phyloP scores from a whole-genome alignment of 2,113 vertebrate genomes.

The Platanista minor region DNA sequence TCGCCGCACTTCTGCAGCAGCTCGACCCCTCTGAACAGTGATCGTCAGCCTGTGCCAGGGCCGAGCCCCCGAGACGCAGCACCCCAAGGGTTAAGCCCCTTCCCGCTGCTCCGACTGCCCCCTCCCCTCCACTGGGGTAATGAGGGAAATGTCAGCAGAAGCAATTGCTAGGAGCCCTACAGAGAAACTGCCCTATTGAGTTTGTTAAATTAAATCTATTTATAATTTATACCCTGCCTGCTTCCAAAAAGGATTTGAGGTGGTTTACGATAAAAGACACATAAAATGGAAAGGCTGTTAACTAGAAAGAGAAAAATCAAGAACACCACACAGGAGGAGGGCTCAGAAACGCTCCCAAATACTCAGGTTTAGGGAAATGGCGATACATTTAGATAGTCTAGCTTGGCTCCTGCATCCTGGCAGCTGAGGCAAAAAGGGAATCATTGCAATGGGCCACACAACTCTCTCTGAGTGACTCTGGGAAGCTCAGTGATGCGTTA shows the following conservation, averaged over 20 bases:
- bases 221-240: slow-evolving; percentile 67
- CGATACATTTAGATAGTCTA: accelerated
- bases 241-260: slow-evolving; percentile 61
- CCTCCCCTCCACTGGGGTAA: background rate
- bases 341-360: background rate
- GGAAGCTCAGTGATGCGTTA: accelerated
- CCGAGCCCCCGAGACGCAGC: accelerated
- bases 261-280: slow-evolving; percentile 39
- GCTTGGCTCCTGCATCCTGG: background rate
- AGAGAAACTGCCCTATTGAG: slow-evolving; percentile 62
- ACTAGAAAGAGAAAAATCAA: slow-evolving; percentile 8
- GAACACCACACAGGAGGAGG: accelerated
- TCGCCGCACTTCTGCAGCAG: background rate
- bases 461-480: accelerated
- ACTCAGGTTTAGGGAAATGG: background rate
- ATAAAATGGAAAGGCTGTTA: background rate
- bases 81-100: background rate
- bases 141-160: slow-evolving; percentile 28
- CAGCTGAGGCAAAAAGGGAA: background rate
- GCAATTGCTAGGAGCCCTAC: background rate
- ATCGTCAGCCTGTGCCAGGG: accelerated
- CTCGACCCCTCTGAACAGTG: accelerated
- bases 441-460: accelerated
- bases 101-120: background rate
- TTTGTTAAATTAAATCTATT: slow-evolving; percentile 67